Percentiles rank a stretch among this genome's conserved stretches.
Conservation (phyloP, 1,140 invertebrate genomes). For the Drosophila kanapiae region DNA sequence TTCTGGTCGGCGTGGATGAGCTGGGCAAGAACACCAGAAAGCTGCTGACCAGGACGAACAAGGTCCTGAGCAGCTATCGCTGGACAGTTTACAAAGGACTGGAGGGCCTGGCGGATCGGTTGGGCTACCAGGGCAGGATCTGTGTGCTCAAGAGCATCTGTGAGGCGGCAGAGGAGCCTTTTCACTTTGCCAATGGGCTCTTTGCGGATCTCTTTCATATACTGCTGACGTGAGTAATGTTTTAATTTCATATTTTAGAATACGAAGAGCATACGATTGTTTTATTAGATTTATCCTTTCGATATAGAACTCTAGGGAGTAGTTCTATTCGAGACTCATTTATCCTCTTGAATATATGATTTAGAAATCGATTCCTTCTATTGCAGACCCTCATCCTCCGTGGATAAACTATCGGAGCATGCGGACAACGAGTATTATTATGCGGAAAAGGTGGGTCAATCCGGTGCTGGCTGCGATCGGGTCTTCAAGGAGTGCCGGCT, state of each 20-base stretch:
- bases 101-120: slow-evolving; percentile 79
- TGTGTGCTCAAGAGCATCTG: slow-evolving; percentile 91
- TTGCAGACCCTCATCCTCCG: slow-evolving; percentile 88
- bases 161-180: slow-evolving; percentile 89
- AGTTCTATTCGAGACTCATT: too few species aligned
- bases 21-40: slow-evolving; percentile 69
- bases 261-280: too few species aligned
- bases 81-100: slow-evolving; percentile 78
- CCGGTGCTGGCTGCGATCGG: slow-evolving; percentile 86
- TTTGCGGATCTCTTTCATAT: slow-evolving; percentile 90
- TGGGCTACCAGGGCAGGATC: slow-evolving; percentile 88
- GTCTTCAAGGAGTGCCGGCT: slow-evolving; percentile 88
- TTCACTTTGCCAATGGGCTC: slow-evolving; percentile 88
- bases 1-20: slow-evolving; percentile 67
- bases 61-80: slow-evolving; percentile 72
- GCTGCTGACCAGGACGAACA: slow-evolving; percentile 60
- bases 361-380: background rate
- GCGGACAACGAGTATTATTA: slow-evolving; percentile 90
- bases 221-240: slow-evolving; percentile 89
- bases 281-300: too few species aligned
- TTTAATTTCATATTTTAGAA: background rate
- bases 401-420: slow-evolving; percentile 87
- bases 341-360: background rate
- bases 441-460: slow-evolving; percentile 88
- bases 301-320: too few species aligned